Percentiles rank a stretch among this genome's conserved stretches.
These are phyloP conservation scores for Mastomys coucha DNA, from an alignment of 2,113 vertebrate genomes.

Conservation along the genomic window DNA sequence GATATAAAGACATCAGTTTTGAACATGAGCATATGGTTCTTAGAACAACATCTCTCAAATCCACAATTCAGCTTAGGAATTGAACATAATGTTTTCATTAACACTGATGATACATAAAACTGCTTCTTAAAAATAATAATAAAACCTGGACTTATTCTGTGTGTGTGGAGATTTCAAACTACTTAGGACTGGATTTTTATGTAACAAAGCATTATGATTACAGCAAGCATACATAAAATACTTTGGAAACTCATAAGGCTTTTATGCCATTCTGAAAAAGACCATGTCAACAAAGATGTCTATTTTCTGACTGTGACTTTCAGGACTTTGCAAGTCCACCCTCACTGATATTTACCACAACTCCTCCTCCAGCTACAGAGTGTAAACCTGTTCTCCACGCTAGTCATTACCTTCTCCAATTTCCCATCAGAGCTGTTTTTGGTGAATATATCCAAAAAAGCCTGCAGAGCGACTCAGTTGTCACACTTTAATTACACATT, in stretches of 20 bases:
- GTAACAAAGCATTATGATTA: conserved; percentile 37
- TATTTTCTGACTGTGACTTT: background rate
- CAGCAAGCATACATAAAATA: conserved; percentile 53
- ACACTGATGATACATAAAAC: conserved; percentile 71
- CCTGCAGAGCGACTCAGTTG: background rate
- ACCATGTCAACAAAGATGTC: background rate
- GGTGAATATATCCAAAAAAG: conserved; percentile 12
- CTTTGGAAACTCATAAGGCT: conserved; percentile 22
- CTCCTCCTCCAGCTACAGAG: background rate
- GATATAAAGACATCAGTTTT: conserved; percentile 66
- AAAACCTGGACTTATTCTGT: conserved; percentile 58
- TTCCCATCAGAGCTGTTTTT: background rate
- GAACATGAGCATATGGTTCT: conserved; percentile 63
- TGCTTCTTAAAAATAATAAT: conserved; percentile 65
- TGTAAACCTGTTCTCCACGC: background rate
- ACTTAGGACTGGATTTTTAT: conserved; percentile 65
- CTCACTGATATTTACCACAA: background rate
- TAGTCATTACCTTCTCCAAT: conserved; percentile 33
- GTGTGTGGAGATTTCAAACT: conserved; percentile 49
- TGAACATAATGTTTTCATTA: conserved; percentile 76
- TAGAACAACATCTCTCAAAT: conserved; percentile 73
- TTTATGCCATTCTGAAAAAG: conserved; percentile 32
- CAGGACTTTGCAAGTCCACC: background rate
- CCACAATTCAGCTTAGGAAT: conserved; percentile 62
- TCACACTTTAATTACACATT: conserved; percentile 23